Evolutionary conservation across 1,140 invertebrate genomes (phyloP).

Genomic region (Diorhabda sublineata): DNA sequence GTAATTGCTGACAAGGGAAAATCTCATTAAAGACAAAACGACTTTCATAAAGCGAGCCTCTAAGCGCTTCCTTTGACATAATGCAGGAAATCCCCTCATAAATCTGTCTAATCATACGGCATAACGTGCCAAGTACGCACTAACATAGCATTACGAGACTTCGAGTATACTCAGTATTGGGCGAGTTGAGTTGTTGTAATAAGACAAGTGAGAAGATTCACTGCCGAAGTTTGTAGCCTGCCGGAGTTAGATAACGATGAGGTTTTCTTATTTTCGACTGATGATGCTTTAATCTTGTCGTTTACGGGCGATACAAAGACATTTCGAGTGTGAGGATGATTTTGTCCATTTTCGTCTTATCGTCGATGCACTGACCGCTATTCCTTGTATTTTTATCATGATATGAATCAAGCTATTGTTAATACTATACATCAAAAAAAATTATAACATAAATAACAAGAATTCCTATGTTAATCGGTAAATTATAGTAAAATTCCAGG

Average conservation of each 20-base stretch:
- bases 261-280: conserved; percentile 37
- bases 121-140: conserved; percentile 44
- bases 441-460: no score
- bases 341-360: background rate
- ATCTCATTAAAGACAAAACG: conserved; percentile 33
- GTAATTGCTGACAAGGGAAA: conserved; percentile 30
- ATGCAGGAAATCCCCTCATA: conserved; percentile 42
- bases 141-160: conserved; percentile 39
- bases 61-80: conserved; percentile 36
- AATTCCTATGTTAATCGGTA: no score
- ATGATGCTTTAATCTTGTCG: conserved; percentile 19
- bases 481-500: no score
- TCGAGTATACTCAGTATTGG: conserved; percentile 29
- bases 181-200: conserved; percentile 32
- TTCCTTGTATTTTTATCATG: background rate
- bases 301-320: conserved; percentile 8
- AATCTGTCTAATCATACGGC: conserved; percentile 45
- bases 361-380: background rate
- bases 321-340: background rate
- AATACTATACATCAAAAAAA: no score
- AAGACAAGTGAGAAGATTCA: conserved; percentile 42
- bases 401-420: no score
- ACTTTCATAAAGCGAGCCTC: conserved; percentile 30
- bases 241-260: conserved; percentile 36
- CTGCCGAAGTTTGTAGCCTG: conserved; percentile 41